These are phyloP conservation scores for Crenuchus spilurus DNA, from an alignment of 2,797 vertebrate genomes.

Conservation along the genomic window DNA sequence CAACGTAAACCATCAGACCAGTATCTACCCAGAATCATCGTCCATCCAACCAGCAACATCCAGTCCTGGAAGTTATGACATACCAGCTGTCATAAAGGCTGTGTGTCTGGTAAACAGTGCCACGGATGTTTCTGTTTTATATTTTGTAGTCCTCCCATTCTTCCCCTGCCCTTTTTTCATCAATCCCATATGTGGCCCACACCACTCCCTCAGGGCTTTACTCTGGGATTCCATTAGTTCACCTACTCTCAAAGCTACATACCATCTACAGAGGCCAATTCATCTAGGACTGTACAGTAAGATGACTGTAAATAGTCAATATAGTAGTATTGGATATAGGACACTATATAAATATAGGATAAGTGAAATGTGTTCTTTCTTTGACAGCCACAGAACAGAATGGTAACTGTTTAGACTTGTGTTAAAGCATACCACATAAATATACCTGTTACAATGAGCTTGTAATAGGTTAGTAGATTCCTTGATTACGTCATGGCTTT, in stretches of 20 bases:
- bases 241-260: slow-evolving; percentile 15
- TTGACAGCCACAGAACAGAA: no score
- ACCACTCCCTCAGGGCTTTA: slow-evolving; percentile 42
- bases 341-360: no score
- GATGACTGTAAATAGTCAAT: not conserved
- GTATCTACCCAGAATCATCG: not conserved
- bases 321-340: no score
- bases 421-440: no score
- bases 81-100: not conserved
- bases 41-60: not conserved
- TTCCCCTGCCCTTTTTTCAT: slow-evolving; percentile 34
- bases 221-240: slow-evolving; percentile 23
- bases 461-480: not conserved
- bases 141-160: slow-evolving; percentile 9
- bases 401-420: not conserved
- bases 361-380: not conserved
- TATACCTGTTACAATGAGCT: not conserved
- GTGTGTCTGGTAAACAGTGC: not conserved
- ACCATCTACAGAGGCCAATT: not conserved
- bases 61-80: not conserved
- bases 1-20: not conserved
- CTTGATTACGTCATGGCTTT: not conserved
- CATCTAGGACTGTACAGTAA: not conserved
- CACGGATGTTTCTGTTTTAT: slow-evolving; percentile 24
- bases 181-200: slow-evolving; percentile 44